Base-by-base conservation (phyloP, 2,113 vertebrate species). In the Nerophis ophidion region DNA sequence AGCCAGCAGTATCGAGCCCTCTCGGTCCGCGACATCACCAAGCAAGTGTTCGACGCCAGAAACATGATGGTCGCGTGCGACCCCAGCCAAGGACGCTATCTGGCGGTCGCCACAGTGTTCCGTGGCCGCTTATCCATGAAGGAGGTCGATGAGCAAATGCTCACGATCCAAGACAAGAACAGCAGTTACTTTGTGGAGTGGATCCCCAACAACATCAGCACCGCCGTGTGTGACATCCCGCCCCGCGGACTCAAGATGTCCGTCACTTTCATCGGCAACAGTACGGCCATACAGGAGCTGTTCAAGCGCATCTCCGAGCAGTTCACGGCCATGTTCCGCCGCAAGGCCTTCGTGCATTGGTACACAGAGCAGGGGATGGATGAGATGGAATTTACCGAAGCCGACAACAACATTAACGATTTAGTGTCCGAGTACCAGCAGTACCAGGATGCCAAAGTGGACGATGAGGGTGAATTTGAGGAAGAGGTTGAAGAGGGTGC, bases 361-460 rank as follows among this genome's bases (percentile, higher is more conserved):
- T 94, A 94, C 88, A 96, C 93, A 93, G 93, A 92, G 0, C 92
- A 95, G 79, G 93, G 93, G 66, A 95, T 95, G 94, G 94, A 95
- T 59, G 93, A 94, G 87, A 94, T 95, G 94, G 93, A 94, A 84
- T 95, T 96, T 89, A 95, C 93, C 0, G 92, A 96, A 63, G 93
- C 94, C 0, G 93, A 95, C 84, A 92, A 93, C 91, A 95, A 95
- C 91, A 94, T 95, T 93, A 95, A 95, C 0, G 92, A 95, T 84
- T 90, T 95, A 66, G 95, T 98, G 51, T 97, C 95, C 0, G 95
- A 97, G 85, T 97, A 98, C 81, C 95, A 97, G 87, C 94, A 98
- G 90, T 97, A 98, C 89, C 95, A 98, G 87, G 95, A 98, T 0
- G 94, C 95, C 72, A 98, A 94, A 0, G 94, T 94, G 0, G 95